Evolutionary conservation across 2,113 vertebrate genomes (phyloP).

Genomic region (Cardinalis cardinalis): DNA sequence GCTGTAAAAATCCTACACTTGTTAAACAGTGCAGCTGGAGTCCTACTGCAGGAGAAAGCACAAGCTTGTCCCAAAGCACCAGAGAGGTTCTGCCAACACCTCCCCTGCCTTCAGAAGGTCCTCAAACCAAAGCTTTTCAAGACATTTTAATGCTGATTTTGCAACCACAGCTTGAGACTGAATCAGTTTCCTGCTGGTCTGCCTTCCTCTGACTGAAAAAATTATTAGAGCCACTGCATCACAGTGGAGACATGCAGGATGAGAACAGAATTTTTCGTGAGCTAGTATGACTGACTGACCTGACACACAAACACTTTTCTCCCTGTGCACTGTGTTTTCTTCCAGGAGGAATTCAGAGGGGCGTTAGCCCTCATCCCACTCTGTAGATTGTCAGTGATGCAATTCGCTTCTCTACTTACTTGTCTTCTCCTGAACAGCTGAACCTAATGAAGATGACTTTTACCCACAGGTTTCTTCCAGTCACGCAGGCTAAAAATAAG

Average conservation of each 20-base stretch:
- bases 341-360: background rate
- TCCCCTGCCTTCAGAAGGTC: background rate
- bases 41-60: background rate
- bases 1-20: background rate
- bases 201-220: background rate
- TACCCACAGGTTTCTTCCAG: background rate
- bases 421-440: background rate
- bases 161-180: background rate
- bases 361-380: rapidly evolving
- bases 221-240: background rate
- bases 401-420: background rate
- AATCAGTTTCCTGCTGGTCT: background rate
- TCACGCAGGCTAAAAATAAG: background rate
- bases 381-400: background rate
- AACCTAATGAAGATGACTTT: background rate
- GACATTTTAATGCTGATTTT: background rate
- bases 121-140: background rate
- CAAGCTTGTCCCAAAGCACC: background rate
- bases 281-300: background rate
- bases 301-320: background rate
- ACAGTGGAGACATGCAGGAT: rapidly evolving
- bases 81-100: background rate
- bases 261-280: background rate
- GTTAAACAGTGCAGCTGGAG: background rate
- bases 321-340: background rate